These are phyloP conservation scores for Physocephala rufipes DNA, from an alignment of 2,888 invertebrate species.

Conservation along the genomic window DNA sequence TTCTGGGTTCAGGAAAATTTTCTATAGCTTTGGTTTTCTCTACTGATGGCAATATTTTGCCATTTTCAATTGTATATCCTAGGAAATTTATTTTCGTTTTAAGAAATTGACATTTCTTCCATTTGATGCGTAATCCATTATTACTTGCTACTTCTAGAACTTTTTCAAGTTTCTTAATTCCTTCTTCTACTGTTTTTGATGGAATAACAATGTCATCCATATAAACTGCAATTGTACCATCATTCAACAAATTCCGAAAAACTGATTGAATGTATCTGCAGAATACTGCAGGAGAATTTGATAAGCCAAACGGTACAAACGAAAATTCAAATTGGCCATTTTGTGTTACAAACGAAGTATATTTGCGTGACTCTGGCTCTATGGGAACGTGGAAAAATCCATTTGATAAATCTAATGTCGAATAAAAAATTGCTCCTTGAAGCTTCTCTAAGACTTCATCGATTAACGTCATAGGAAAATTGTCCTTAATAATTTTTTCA, in stretches of 20 bases:
- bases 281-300: slow-evolving; percentile 44
- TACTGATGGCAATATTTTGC: slow-evolving; percentile 30
- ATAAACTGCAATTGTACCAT: slow-evolving; percentile 36
- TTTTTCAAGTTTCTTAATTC: slow-evolving; percentile 22
- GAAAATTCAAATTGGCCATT: slow-evolving; percentile 47
- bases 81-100: slow-evolving; percentile 38
- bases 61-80: slow-evolving; percentile 39
- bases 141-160: background rate
- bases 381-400: slow-evolving; percentile 49
- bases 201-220: slow-evolving; percentile 45
- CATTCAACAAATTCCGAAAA: slow-evolving; percentile 36
- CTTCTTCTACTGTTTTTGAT: slow-evolving; percentile 35
- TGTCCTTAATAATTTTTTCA: slow-evolving; percentile 42
- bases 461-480: slow-evolving; percentile 44
- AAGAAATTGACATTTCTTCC: slow-evolving; percentile 43
- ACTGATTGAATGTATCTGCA: slow-evolving; percentile 40
- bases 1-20: slow-evolving; percentile 37
- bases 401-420: slow-evolving; percentile 46
- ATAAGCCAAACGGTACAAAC: slow-evolving; percentile 46
- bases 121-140: slow-evolving; percentile 31
- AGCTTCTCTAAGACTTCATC: slow-evolving; percentile 42
- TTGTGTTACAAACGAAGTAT: slow-evolving; percentile 49
- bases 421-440: slow-evolving; percentile 44
- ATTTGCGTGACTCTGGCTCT: slow-evolving; percentile 44
- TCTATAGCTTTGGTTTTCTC: slow-evolving; percentile 34